Base-by-base conservation (phyloP, 2,888 invertebrate genomes). In the Netelia inedita region DNA sequence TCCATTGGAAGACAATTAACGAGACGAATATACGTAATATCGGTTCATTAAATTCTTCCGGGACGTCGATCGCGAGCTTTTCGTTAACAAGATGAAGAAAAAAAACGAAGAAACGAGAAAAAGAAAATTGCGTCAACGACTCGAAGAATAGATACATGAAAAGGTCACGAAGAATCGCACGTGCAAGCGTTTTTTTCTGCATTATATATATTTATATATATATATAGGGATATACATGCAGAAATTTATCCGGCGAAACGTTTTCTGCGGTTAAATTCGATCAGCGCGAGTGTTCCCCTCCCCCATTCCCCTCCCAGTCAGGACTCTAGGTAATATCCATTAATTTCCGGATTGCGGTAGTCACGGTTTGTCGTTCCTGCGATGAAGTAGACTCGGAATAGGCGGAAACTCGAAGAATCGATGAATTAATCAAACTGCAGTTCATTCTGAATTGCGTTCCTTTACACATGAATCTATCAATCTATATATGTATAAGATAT, bases 281-380 rank as follows among this genome's bases (percentile, higher is more conserved):
- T 66, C 72, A 59, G 6, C 57, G 61, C n/a, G 23, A 72, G 57
- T 55, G 46, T 35, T 66, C 14, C 41, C 2, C 9, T 28, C 5
- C 28, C 28, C 28, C n/a, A n/a, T n/a, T n/a, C n/a, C n/a, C n/a
- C n/a, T n/a, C 5, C 28, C 28, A 28, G 53, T 35, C 14, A 53
- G 68, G 73, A 59, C 68, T 68, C 53, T 43, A 66, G 19, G 71
- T 72, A 82, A 82, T 82, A 66, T 78, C 73, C 72, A 79, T 63
- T 73, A 68, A 82, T 79, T 79, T 82, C 82, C 82, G 82, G 73
- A 63, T 78, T 41, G 61, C 72, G 78, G 68, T 66, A 78, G 66
- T 61, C 21, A 46, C 46, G 73, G 55, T 68, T 71, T 79, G 53
- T 53, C 63, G 68, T 65, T 35, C 61, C 53, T 11, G n/a, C 61